Evolutionary conservation across 37 sponge, comb jelly and placozoan species (phyloP), one percentile per base, ranked within the genome.

Genomic region (Spongilla lacustris): DNA sequence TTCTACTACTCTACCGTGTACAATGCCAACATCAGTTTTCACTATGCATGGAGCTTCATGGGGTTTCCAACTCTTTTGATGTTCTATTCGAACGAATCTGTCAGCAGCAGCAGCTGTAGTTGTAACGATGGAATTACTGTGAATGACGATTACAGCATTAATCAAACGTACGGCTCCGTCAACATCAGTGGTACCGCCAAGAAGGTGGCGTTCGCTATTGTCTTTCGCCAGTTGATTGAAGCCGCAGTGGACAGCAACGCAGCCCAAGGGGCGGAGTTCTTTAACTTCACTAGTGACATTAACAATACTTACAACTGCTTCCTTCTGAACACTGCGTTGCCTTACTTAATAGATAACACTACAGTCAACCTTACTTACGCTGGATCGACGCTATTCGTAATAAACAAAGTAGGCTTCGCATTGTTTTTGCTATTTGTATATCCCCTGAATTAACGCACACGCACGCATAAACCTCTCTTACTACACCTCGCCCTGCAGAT

Each of bases 21-120:
- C 35, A 22, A 23, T 3, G 27, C 33, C 30, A 50, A 80, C 33
- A 23, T 76, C 68, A 70, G 83, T 33, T 82, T 76, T 41, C 84
- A 84, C 41, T 84, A 84, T n/a, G 89, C 77, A 29, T 92, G 92
- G 92, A 88, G 92, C 69, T 70, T 68, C 27, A 76, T 50, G 2
- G 82, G 68, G 6, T 50, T 30, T 35, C 84, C 84, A 36, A 58
- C 58, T 58, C 58, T 58, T 14, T 17, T 58, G 58, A 58, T 58
- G 58, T 58, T 58, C 58, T 41, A 41, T 41, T 41, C 41, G 41
- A 58, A 58, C 21, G 58, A 22, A 82, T 73, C 17, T 10, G 27
- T 21, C 41, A 67, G 37, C 10, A 36, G 11, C 69, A 38, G 67
- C 74, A 37, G 17, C 24, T 28, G 58, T 41, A 12, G 13, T 10